These are phyloP conservation scores for Apodemus speciosus DNA, from an alignment of 2,113 vertebrate genomes.

Conservation along the genomic window DNA sequence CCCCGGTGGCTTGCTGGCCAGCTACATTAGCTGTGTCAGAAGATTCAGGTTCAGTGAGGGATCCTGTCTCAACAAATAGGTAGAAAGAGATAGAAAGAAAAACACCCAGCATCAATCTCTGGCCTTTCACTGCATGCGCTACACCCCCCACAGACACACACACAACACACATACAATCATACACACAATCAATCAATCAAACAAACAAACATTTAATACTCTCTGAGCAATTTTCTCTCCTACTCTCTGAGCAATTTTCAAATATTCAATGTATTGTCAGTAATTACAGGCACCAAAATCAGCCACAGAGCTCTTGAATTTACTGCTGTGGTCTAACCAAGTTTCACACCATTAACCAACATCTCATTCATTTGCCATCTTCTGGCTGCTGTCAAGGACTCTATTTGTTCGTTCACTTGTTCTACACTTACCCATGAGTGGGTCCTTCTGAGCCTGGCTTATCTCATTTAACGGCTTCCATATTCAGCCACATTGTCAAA, in stretches of 20 bases:
- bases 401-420: too few species aligned
- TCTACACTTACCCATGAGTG: neutral
- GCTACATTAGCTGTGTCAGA: too few species aligned
- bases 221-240: neutral
- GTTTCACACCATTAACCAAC: neutral
- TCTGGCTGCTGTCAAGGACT: too few species aligned
- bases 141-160: neutral
- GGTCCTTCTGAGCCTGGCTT: neutral
- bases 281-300: neutral
- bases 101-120: neutral
- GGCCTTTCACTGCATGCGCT: neutral
- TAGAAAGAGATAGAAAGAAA: neutral
- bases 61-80: neutral
- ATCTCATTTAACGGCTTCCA: neutral
- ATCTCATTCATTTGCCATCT: too few species aligned
- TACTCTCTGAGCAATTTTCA: neutral
- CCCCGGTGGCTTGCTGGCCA: neutral
- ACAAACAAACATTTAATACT: too few species aligned
- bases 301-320: neutral
- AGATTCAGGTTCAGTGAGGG: neutral
- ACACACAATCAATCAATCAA: neutral
- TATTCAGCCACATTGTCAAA: neutral
- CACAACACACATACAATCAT: neutral
- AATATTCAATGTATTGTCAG: neutral
- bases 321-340: neutral